Base-by-base conservation (phyloP, 2,888 invertebrate species). In the Terebella lapidaria region DNA sequence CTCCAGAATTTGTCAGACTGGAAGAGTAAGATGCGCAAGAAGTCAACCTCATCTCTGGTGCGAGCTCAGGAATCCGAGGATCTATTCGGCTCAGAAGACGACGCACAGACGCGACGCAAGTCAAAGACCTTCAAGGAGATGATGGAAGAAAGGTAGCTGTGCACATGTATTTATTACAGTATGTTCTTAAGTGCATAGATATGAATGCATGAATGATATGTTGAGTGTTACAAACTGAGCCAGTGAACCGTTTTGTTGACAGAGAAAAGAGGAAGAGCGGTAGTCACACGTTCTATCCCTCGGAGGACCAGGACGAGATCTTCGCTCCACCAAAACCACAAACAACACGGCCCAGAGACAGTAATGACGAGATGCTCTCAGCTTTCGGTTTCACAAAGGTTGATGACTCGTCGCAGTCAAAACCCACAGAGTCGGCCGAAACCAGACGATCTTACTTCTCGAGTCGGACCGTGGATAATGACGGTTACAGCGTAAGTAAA, bases 61-160 rank as follows among this genome's bases (percentile, higher is more conserved):
- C 45, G 55, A 4, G 56, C 58, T 3, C 70, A 71, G 10, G 71
- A 71, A 27, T 60, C 63, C 0, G 60, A 58, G 5, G 59, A 59
- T 54, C 67, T 68, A 22, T 24, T 24, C 47, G 49, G 29, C 77
- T 91, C 92, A 82, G 85, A 88, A 78, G 91, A 90, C 72, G 88
- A 89, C 18, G 67, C 74, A 86, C 88, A 80, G 82, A 84, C 67
- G 69, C 86, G 89, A 71, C 85, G 89, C 70, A 89, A 89, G 83
- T 89, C 88, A 79, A 94, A 94, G 85, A 94, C 94, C 67, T 94
- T 93, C 85, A 91, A 88, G 78, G 93, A 94, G 84, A 94, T 94
- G 89, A 87, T 92, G 84, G 91, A 92, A 81, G 92, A 81, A 58
- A 78, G 77, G 78, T 79, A 64, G 42, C n/a, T 35, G 42, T n/a